Evolutionary conservation across 1,140 invertebrate genomes (phyloP).

Genomic region (Nephila pilipes): DNA sequence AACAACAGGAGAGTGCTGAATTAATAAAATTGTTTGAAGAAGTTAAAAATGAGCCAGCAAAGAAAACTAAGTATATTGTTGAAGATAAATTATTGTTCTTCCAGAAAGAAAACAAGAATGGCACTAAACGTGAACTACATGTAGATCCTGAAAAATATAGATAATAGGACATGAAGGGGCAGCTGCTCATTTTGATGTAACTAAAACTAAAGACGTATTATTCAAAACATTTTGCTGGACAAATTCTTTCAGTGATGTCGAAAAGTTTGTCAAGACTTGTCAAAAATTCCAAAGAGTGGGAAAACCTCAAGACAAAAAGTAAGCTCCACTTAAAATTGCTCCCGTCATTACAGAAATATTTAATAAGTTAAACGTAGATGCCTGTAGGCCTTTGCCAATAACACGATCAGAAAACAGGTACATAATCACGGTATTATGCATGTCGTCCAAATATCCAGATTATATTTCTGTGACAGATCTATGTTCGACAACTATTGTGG

Average conservation of each 20-base stretch:
- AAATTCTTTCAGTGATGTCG: background rate
- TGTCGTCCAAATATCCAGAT: conserved; percentile 32
- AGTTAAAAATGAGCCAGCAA: no score
- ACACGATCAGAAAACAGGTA: conserved; percentile 6
- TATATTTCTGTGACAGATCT: background rate
- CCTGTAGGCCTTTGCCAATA: background rate
- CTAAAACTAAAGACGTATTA: background rate
- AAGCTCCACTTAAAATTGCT: background rate
- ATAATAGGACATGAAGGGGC: background rate
- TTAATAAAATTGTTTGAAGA: no score
- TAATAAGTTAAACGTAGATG: conserved; percentile 36
- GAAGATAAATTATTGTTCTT: no score
- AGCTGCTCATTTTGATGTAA: background rate
- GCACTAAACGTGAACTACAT: no score
- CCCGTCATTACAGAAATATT: conserved; percentile 34
- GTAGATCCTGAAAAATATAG: background rate
- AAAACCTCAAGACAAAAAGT: background rate
- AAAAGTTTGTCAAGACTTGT: background rate
- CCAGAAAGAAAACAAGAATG: no score
- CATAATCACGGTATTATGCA: background rate
- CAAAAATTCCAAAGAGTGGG: background rate
- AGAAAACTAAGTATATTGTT: no score
- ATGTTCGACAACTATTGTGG: background rate
- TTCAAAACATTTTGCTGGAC: no score
- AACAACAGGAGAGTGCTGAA: no score